Evolutionary conservation across 2,888 invertebrate species (phyloP).

Genomic region (Empis livida): DNA sequence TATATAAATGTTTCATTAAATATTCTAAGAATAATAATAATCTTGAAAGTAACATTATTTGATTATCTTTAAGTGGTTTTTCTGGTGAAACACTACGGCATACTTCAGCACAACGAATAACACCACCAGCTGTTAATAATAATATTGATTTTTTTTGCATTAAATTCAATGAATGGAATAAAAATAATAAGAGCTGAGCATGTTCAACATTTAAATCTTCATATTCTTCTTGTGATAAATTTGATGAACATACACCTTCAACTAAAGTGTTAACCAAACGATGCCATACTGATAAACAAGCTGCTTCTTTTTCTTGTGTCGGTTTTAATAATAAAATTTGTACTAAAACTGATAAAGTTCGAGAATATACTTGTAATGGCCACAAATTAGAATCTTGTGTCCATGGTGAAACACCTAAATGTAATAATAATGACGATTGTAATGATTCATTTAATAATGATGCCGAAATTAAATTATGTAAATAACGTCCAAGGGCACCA

Average conservation of each 20-base stretch:
- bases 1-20: constrained; percentile 88
- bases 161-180: constrained; percentile 87
- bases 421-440: constrained; percentile 57
- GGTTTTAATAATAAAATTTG: constrained; percentile 71
- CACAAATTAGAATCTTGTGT: constrained; percentile 52
- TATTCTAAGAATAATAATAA: constrained; percentile 82
- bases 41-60: constrained; percentile 70
- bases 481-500: constrained; percentile 33
- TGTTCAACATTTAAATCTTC: constrained; percentile 91
- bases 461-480: constrained; percentile 58
- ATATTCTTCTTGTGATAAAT: constrained; percentile 27
- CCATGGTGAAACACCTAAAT: constrained; percentile 63
- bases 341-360: constrained; percentile 70
- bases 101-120: constrained; percentile 53
- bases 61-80: constrained; percentile 39
- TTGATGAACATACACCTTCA: constrained; percentile 52
- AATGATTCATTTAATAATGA: constrained; percentile 51
- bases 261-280: constrained; percentile 78
- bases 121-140: constrained; percentile 65
- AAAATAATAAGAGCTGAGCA: constrained; percentile 79
- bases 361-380: constrained; percentile 65
- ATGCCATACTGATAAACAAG: constrained; percentile 86
- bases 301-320: constrained; percentile 76
- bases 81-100: constrained; percentile 37
- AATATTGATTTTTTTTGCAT: constrained; percentile 95